A percentile compares a stretch with the other conserved stretches of the same genome.
Evolutionary conservation across 2,797 vertebrate species (phyloP).

Genomic region (Salmo trutta): DNA sequence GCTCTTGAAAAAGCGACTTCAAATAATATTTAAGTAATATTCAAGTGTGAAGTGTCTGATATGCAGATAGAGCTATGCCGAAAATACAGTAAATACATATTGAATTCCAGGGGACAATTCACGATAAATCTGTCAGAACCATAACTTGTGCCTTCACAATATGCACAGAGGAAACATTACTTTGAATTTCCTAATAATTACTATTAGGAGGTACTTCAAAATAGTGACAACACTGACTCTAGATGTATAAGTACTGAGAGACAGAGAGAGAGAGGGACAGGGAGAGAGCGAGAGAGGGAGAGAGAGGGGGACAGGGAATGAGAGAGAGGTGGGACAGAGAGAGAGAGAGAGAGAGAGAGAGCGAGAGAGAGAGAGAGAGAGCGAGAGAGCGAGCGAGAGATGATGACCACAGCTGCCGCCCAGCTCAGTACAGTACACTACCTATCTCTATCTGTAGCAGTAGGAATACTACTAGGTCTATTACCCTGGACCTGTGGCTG

Average conservation of each 20-base stretch:
- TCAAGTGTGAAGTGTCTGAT: not conserved
- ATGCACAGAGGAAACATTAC: not conserved
- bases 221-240: not conserved
- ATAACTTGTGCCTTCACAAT: constrained; percentile 3
- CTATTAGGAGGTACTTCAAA: constrained; percentile 2
- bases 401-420: no score
- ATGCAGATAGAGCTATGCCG: not conserved
- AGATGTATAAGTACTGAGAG: not conserved
- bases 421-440: not conserved
- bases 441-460: not conserved
- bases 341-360: not conserved
- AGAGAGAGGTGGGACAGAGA: not conserved
- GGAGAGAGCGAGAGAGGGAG: not conserved
- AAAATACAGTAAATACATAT: constrained; percentile 1
- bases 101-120: not conserved
- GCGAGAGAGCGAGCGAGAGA: not conserved
- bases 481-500: constrained; percentile 10
- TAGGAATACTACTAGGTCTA: constrained; percentile 2
- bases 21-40: not conserved
- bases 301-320: not conserved
- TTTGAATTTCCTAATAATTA: not conserved
- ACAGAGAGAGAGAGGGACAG: not conserved
- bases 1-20: not conserved
- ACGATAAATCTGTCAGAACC: not conserved
- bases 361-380: not conserved